phyloP scores from a whole-genome alignment of 64 coral and sea anemone species.

The Orbicella faveolata region DNA sequence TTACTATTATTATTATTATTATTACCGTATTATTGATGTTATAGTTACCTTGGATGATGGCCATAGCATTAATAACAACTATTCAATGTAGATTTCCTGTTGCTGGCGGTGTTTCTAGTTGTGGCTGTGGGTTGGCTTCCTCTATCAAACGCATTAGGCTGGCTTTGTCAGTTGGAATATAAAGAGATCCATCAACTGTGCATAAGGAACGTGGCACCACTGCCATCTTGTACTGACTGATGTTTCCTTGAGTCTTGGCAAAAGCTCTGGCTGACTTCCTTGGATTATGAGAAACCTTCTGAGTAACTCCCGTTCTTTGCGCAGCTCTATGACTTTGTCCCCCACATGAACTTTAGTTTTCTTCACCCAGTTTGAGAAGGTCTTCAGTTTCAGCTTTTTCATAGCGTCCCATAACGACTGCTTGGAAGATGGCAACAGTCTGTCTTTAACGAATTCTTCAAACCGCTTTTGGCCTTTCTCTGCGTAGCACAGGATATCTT shows the following conservation, averaged over 20 bases:
- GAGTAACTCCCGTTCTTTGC: slow-evolving; percentile 45
- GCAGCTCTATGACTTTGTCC: background rate
- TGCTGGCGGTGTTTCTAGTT: background rate
- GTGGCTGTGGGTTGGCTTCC: too few relatives aligned
- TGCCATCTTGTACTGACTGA: background rate
- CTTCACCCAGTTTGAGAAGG: slow-evolving; percentile 29
- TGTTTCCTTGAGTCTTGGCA: slow-evolving; percentile 33
- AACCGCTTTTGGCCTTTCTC: too few relatives aligned
- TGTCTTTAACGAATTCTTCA: too few relatives aligned
- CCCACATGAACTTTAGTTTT: slow-evolving; percentile 30
- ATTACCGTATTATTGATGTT: background rate
- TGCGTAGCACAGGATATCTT: too few relatives aligned
- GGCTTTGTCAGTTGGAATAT: slow-evolving; percentile 42
- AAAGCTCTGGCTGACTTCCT: slow-evolving; percentile 29
- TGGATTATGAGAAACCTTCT: slow-evolving; percentile 46
- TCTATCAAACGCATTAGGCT: slow-evolving; percentile 15
- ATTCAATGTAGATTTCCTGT: slow-evolving; percentile 20
- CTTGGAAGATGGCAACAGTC: too few relatives aligned
- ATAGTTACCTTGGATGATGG: slow-evolving; percentile 32
- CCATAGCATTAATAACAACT: slow-evolving; percentile 24
- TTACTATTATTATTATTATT: too few relatives aligned
- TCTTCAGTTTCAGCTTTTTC: too few relatives aligned
- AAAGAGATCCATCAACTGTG: slow-evolving; percentile 11
- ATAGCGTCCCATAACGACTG: too few relatives aligned
- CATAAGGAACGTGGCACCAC: slow-evolving; percentile 34